A percentile compares a stretch with the other conserved stretches of the same genome.
Conservation (phyloP, 2,113 vertebrate genomes). For the Semnornis frantzii region DNA sequence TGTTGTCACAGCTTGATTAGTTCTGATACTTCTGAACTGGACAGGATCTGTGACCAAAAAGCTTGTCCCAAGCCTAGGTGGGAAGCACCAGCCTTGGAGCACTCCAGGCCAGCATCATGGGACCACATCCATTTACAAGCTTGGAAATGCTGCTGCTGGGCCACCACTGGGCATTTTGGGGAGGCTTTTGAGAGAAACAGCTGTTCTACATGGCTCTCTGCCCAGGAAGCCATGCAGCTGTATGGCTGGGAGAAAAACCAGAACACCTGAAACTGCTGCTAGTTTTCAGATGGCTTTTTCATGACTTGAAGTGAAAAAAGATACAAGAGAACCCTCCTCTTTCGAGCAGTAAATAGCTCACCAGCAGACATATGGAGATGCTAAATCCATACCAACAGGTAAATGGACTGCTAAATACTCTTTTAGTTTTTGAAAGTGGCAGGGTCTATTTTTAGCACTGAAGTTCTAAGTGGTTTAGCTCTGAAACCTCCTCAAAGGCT, state of each 20-base stretch:
- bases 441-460: not conserved
- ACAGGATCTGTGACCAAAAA: not conserved
- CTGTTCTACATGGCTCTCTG: fast-evolving
- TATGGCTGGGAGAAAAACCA: not conserved
- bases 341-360: not conserved
- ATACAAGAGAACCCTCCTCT: fast-evolving
- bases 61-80: not conserved
- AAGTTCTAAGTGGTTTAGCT: not conserved
- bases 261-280: not conserved
- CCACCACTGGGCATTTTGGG: not conserved
- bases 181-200: not conserved
- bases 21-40: not conserved
- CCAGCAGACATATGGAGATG: not conserved
- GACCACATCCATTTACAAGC: not conserved
- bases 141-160: not conserved
- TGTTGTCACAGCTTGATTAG: not conserved
- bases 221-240: not conserved
- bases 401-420: not conserved
- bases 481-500: not conserved
- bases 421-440: slow-evolving; percentile 14
- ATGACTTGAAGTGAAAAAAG: not conserved
- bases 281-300: not conserved
- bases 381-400: not conserved
- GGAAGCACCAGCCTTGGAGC: not conserved
- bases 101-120: not conserved